These are phyloP conservation scores for Sinohyriopsis cumingii DNA, from an alignment of 2,888 invertebrate genomes.

Conservation along the genomic window DNA sequence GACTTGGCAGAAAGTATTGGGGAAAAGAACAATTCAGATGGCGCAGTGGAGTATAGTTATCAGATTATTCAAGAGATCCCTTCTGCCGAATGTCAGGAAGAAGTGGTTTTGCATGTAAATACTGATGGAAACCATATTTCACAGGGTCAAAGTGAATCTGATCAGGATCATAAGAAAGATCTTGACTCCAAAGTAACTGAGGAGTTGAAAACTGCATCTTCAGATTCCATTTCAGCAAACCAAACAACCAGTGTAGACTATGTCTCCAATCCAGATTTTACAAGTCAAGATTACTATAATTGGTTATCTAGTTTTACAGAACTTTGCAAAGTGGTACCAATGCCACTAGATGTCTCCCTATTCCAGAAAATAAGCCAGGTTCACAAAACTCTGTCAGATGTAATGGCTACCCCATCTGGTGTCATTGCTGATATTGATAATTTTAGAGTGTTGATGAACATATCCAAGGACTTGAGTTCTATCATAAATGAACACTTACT, in stretches of 20 bases:
- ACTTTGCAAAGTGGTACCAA: conserved; percentile 58
- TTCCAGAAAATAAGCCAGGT: conserved; percentile 69
- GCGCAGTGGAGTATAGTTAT: conserved; percentile 9
- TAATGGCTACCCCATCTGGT: conserved; percentile 66
- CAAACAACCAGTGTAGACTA: conserved; percentile 39
- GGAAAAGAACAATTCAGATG: conserved; percentile 4
- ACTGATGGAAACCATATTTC: conserved; percentile 1
- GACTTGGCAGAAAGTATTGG: conserved; percentile 18
- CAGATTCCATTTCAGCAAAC: background rate
- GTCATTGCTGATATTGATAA: conserved; percentile 65
- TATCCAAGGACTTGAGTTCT: conserved; percentile 60
- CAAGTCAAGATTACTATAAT: conserved; percentile 67
- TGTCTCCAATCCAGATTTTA: conserved; percentile 64
- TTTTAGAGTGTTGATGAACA: conserved; percentile 65
- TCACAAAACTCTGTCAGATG: conserved; percentile 66
- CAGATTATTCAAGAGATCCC: conserved; percentile 44
- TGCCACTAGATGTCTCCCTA: conserved; percentile 61
- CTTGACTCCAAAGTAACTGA: background rate
- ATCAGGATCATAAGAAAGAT: conserved; percentile 7
- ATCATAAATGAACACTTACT: conserved; percentile 64
- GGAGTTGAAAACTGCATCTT: background rate
- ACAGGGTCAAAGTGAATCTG: background rate
- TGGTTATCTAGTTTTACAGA: conserved; percentile 68
- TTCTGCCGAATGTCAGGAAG: conserved; percentile 18
- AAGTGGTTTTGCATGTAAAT: conserved; percentile 17